These are phyloP conservation scores for Neodiprion fabricii DNA, from an alignment of 1,140 invertebrate genomes.

Conservation along the genomic window DNA sequence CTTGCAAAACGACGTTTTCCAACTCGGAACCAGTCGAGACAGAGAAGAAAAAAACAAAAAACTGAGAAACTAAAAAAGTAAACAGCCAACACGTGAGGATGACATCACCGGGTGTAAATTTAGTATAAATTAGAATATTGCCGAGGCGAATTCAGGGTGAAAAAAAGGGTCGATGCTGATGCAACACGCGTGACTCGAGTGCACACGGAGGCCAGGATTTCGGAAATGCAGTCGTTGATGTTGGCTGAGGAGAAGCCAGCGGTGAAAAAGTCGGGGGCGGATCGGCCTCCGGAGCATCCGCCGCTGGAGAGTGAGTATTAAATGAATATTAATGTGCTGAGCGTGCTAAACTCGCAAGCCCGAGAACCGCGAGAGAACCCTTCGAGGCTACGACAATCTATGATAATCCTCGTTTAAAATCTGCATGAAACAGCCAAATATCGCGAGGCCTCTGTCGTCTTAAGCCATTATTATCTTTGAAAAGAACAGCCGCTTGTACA, in stretches of 20 bases:
- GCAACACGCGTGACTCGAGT: slow-evolving; percentile 1
- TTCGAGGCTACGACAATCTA: background rate
- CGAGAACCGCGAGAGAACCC: slow-evolving; percentile 40
- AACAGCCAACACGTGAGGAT: background rate
- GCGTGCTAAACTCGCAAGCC: slow-evolving; percentile 45
- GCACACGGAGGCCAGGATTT: background rate
- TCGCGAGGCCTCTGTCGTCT: background rate
- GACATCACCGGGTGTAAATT: background rate
- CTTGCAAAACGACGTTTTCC: no score
- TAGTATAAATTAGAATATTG: background rate
- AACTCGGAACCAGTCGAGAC: background rate
- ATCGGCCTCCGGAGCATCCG: background rate
- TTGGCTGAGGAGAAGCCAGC: background rate
- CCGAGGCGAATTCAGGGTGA: background rate
- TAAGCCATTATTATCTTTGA: background rate
- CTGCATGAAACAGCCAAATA: slow-evolving; percentile 7
- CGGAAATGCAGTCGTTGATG: slow-evolving; percentile 1
- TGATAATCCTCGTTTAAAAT: background rate
- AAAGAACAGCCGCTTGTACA: background rate
- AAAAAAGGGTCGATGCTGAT: background rate
- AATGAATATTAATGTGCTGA: slow-evolving; percentile 50
- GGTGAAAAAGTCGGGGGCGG: background rate
- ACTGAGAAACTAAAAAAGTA: background rate
- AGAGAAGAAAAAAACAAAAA: background rate
- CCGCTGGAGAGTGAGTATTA: background rate